These are phyloP conservation scores for Astyanax mexicanus DNA, from an alignment of 2,797 vertebrate genomes.

Conservation along the genomic window DNA sequence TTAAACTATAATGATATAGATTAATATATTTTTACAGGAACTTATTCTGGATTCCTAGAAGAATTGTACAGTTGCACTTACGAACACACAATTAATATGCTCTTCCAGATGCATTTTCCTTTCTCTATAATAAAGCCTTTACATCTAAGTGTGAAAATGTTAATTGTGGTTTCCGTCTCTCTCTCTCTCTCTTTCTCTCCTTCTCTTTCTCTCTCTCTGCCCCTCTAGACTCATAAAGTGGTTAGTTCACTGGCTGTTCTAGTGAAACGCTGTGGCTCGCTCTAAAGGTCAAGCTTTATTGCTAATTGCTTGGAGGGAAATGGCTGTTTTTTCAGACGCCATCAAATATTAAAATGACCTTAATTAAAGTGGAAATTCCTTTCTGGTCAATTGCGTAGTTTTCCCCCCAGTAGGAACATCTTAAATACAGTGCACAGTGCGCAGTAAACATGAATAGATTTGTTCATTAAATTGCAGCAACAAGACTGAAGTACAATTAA, in stretches of 20 bases:
- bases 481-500: not conserved
- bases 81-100: no score
- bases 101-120: not conserved
- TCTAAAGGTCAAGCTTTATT: slow-evolving; percentile 59
- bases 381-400: slow-evolving; percentile 10
- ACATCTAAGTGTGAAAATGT: not conserved
- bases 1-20: no score
- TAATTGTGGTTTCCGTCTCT: not conserved
- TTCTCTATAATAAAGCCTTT: not conserved
- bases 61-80: no score
- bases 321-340: slow-evolving; percentile 36
- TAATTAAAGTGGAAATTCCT: slow-evolving; percentile 46
- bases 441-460: slow-evolving; percentile 12
- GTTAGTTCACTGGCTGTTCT: slow-evolving; percentile 55
- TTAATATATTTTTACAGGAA: no score
- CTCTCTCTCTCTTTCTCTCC: slow-evolving; percentile 5
- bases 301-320: slow-evolving; percentile 50
- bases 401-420: not conserved
- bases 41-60: no score
- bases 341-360: slow-evolving; percentile 54
- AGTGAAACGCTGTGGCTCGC: slow-evolving; percentile 43
- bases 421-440: slow-evolving; percentile 11
- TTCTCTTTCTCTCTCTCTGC: slow-evolving; percentile 4
- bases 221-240: slow-evolving; percentile 36
- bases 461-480: slow-evolving; percentile 17